Conservation (phyloP, 2,888 invertebrate species). For the Scaptomyza tumidula region DNA sequence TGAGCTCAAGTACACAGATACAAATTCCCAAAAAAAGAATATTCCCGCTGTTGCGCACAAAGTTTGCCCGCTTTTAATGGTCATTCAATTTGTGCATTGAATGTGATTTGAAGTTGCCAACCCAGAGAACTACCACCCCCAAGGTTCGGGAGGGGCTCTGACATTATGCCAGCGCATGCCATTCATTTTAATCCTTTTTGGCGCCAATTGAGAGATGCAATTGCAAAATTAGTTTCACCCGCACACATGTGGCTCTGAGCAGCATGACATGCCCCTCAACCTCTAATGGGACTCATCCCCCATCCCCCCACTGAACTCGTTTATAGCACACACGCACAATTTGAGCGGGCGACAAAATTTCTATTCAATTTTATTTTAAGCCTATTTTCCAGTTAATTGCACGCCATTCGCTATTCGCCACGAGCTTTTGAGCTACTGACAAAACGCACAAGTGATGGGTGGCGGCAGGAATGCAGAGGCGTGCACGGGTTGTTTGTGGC, state of each 20-base stretch:
- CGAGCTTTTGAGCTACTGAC: slow-evolving; percentile 35
- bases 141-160: background rate
- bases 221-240: slow-evolving; percentile 72
- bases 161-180: slow-evolving; percentile 63
- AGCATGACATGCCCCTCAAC: slow-evolving; percentile 14
- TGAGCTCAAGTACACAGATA: slow-evolving; percentile 21
- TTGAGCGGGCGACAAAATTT: slow-evolving; percentile 76
- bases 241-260: slow-evolving; percentile 29
- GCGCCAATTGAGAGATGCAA: slow-evolving; percentile 70
- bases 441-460: background rate
- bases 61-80: slow-evolving; percentile 35
- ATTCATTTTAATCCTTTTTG: slow-evolving; percentile 76
- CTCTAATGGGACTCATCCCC: background rate
- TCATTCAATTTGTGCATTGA: slow-evolving; percentile 62
- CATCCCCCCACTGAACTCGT: background rate
- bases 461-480: background rate
- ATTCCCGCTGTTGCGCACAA: slow-evolving; percentile 5
- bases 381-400: slow-evolving; percentile 81
- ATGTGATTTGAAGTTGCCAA: slow-evolving; percentile 44
- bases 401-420: slow-evolving; percentile 43
- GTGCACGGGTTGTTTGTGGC: background rate
- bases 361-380: slow-evolving; percentile 81
- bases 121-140: background rate
- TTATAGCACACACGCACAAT: slow-evolving; percentile 67
- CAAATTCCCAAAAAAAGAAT: background rate